Evolutionary conservation across 2,888 invertebrate genomes (phyloP), one percentile per base, ranked within the genome.

Genomic region (Linhomoeus sp.): DNA sequence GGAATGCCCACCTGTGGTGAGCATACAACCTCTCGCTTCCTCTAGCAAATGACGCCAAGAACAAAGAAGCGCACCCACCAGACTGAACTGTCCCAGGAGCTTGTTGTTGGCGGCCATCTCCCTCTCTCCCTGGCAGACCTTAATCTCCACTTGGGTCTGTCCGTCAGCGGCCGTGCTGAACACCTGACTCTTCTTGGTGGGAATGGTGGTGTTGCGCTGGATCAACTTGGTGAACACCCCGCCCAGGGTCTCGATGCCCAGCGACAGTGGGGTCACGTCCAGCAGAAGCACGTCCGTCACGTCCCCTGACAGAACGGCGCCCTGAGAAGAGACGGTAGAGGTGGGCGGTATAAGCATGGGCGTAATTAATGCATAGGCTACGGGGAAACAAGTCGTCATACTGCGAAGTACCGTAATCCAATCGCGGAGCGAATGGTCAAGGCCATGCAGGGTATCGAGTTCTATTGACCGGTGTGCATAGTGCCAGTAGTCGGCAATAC

Each of bases 111-210:
- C 54, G 0, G 97, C 94, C 94, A 99, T 97, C 71, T 97, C 94
- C 60, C 97, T 79, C 70, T 97, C 97, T 52, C 97, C 94, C 67
- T 94, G 92, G 68, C 81, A 81, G 3, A 94, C 92, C 68, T 92
- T 92, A 69, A 94, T 94, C 71, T 92, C 88, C 1, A 99, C 97
- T 67, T 94, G 92, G 3, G 94, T 94, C 66, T 97, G 97, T 0
- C 94, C 94, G 72, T 99, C 97, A 44, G 90, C 92, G 1, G 94
- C 94, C 46, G 97, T 97, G 0, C 92, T 92, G 71, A 99, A 97
- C 3, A 97, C 88, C 71, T 97, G 94, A 56, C 86, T 84, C 72
- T 97, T 97, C 72, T 94, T 92, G 0, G 94, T 94, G 2, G 94
- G 94, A 64, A 97, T 97, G 45, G 94, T 97, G 2, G 97, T 97